Conservation (phyloP, 1,140 invertebrate genomes). For the Odontomachus brunneus region DNA sequence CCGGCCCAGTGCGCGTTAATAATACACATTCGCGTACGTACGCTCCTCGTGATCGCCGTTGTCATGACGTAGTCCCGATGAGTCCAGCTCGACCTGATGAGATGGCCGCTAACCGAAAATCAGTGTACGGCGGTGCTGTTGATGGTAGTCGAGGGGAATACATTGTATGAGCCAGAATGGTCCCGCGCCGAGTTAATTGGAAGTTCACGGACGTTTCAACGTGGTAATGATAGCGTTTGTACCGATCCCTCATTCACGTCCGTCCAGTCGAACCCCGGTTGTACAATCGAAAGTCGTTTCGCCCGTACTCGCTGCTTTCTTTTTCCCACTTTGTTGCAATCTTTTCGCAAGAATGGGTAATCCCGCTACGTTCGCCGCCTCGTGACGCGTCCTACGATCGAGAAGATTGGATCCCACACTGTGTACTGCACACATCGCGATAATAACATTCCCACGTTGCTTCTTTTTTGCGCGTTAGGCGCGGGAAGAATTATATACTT, state of each 20-base stretch:
- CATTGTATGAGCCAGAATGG: constrained; percentile 63
- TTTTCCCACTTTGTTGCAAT: constrained; percentile 56
- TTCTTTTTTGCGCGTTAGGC: constrained; percentile 26
- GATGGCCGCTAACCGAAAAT: constrained; percentile 62
- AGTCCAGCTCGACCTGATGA: constrained; percentile 41
- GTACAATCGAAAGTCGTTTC: constrained; percentile 65
- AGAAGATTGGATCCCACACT: constrained; percentile 55
- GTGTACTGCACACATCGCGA: constrained; percentile 46
- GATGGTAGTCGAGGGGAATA: constrained; percentile 57
- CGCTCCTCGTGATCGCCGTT: constrained; percentile 58
- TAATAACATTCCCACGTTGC: constrained; percentile 61
- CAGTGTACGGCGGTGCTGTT: constrained; percentile 48
- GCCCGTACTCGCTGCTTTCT: constrained; percentile 41
- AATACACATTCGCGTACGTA: constrained; percentile 63
- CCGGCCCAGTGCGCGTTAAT: constrained; percentile 59
- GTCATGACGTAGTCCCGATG: constrained; percentile 59
- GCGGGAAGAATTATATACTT: constrained; percentile 14
- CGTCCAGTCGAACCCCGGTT: constrained; percentile 50
- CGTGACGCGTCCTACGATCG: constrained; percentile 53
- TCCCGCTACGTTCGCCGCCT: constrained; percentile 56
- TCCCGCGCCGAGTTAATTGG: constrained; percentile 66
- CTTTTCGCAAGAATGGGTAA: constrained; percentile 57
- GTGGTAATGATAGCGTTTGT: constrained; percentile 70
- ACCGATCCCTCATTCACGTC: constrained; percentile 53
- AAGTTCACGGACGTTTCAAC: constrained; percentile 63